These are phyloP conservation scores for Semicossyphus pulcher DNA, from an alignment of 2,113 vertebrate species.

Conservation along the genomic window DNA sequence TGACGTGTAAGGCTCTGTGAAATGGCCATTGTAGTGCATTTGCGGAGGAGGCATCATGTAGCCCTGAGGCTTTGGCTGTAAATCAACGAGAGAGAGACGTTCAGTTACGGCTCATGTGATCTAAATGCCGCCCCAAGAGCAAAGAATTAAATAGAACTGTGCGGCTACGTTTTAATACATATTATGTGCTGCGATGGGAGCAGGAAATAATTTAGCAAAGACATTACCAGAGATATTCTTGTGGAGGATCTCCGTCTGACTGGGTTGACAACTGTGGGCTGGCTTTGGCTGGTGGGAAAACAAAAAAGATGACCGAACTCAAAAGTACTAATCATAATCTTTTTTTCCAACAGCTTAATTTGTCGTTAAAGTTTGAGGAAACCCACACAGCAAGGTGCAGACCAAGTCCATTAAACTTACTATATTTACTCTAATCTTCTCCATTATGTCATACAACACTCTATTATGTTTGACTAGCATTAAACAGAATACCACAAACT, in stretches of 20 bases:
- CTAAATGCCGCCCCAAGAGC: neutral
- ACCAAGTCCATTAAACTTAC: slow-evolving; percentile 4
- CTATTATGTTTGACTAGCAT: neutral
- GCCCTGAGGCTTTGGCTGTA: slow-evolving; percentile 91
- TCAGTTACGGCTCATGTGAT: slow-evolving; percentile 35
- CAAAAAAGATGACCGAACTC: neutral
- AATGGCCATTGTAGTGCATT: slow-evolving; percentile 96
- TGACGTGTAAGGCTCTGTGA: slow-evolving; percentile 91
- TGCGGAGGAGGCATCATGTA: slow-evolving; percentile 93
- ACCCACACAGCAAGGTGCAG: neutral
- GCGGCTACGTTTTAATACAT: neutral
- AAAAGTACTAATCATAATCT: neutral
- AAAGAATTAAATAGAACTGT: neutral
- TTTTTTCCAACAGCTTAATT: neutral
- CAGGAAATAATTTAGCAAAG: neutral
- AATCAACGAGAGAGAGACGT: slow-evolving; percentile 50
- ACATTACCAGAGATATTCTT: slow-evolving; percentile 92
- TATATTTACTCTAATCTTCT: neutral
- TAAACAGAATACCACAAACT: neutral
- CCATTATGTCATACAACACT: neutral
- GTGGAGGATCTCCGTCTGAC: slow-evolving; percentile 92
- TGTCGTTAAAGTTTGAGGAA: too few species aligned
- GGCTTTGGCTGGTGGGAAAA: slow-evolving; percentile 86
- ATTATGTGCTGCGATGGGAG: slow-evolving; percentile 1
- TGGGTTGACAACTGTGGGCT: slow-evolving; percentile 88